Percentiles rank a stretch among this genome's conserved stretches.
These are phyloP conservation scores for Cistogaster globosa DNA, from an alignment of 2,888 invertebrate species.

Conservation along the genomic window DNA sequence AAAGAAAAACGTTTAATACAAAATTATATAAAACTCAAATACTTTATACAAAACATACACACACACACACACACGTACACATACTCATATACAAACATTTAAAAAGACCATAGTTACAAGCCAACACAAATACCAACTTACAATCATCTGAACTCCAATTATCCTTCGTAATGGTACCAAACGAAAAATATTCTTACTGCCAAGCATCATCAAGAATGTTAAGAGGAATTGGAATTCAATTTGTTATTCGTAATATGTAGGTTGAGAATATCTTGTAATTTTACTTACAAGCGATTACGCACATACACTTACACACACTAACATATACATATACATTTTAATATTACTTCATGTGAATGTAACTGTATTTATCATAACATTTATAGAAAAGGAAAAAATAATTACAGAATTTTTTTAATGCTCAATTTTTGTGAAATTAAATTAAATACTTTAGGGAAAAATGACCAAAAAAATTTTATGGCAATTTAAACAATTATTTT, in stretches of 20 bases:
- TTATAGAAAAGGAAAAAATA: conserved; percentile 17
- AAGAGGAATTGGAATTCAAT: conserved; percentile 69
- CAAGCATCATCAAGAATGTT: conserved; percentile 52
- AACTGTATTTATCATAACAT: conserved; percentile 7
- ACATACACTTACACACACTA: not conserved
- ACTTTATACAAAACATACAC: conserved; percentile 2
- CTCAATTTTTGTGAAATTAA: not conserved
- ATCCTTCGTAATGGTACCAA: not conserved
- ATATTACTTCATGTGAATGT: not conserved
- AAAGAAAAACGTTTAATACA: conserved; percentile 65
- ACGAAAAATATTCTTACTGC: not conserved
- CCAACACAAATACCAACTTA: not conserved
- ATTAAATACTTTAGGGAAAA: not conserved
- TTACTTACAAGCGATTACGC: conserved; percentile 4
- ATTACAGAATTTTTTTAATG: conserved; percentile 2
- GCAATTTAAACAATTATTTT: too few relatives aligned
- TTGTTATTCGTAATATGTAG: conserved; percentile 62
- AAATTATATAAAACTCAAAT: conserved; percentile 59
- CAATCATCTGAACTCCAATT: conserved; percentile 6
- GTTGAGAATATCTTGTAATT: conserved; percentile 53
- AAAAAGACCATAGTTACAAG: not conserved
- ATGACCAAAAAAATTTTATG: too few relatives aligned
- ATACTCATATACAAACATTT: too few relatives aligned
- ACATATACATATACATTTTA: not conserved
- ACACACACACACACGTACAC: not conserved